phyloP scores from a whole-genome alignment of 2,113 vertebrate genomes.

The Corvus moneduloides region DNA sequence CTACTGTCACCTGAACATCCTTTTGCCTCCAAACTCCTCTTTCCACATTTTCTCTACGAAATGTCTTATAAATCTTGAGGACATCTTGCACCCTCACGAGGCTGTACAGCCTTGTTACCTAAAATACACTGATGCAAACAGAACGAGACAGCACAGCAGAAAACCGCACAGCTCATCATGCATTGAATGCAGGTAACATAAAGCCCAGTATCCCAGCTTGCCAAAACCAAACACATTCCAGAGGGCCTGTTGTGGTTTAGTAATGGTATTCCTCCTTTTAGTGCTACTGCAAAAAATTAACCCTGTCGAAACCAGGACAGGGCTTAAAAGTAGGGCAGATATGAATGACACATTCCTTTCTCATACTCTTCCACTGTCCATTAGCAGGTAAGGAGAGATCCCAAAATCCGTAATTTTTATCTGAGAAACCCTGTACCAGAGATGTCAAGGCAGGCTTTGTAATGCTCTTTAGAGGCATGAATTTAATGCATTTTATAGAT shows the following conservation, averaged over 20 bases:
- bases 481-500: background rate
- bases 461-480: background rate
- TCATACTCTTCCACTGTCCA: background rate
- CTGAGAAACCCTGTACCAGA: background rate
- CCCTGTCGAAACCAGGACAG: background rate
- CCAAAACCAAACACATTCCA: background rate
- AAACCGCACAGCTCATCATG: background rate
- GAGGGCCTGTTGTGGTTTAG: background rate
- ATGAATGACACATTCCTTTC: background rate
- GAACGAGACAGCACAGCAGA: background rate
- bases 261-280: background rate
- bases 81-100: background rate
- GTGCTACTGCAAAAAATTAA: background rate
- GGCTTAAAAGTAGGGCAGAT: background rate
- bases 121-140: background rate
- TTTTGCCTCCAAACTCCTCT: background rate
- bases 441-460: background rate
- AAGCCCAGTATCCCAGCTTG: background rate
- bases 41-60: background rate
- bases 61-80: background rate
- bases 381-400: background rate
- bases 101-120: background rate
- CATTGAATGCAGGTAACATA: background rate
- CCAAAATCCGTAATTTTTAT: accelerated
- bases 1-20: background rate